Conservation (phyloP, 1,140 invertebrate species). For the Grapholita molesta region DNA sequence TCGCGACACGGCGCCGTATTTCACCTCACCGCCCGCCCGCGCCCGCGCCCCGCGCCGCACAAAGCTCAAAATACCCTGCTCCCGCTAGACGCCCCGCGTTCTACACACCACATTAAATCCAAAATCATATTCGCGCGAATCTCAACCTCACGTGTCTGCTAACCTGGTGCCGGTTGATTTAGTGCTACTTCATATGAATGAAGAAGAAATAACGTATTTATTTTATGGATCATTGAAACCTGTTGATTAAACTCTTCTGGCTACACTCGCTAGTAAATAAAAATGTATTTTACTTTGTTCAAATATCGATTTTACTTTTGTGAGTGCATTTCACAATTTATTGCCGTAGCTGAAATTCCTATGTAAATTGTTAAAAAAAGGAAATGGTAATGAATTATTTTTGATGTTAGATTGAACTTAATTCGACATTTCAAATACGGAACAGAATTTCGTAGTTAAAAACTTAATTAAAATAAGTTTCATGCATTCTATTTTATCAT, state of each 20-base stretch:
- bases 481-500: too few relatives aligned
- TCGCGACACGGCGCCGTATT: constrained; percentile 52
- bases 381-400: too few relatives aligned
- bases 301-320: not conserved
- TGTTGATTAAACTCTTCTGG: not conserved
- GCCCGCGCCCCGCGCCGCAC: too few relatives aligned
- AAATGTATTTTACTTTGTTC: not conserved
- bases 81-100: not conserved
- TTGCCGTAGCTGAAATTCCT: not conserved
- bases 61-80: constrained; percentile 18
- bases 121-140: not conserved
- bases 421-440: too few relatives aligned
- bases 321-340: not conserved
- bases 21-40: constrained; percentile 49
- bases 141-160: not conserved
- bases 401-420: too few relatives aligned
- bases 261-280: not conserved
- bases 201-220: not conserved
- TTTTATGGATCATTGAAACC: not conserved
- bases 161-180: not conserved
- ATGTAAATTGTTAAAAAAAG: not conserved
- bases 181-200: not conserved
- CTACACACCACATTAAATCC: not conserved
- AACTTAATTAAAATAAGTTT: too few relatives aligned
- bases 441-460: too few relatives aligned